Evolutionary conservation across 2,113 vertebrate genomes (phyloP).

Genomic region (Chiloscyllium plagiosum): DNA sequence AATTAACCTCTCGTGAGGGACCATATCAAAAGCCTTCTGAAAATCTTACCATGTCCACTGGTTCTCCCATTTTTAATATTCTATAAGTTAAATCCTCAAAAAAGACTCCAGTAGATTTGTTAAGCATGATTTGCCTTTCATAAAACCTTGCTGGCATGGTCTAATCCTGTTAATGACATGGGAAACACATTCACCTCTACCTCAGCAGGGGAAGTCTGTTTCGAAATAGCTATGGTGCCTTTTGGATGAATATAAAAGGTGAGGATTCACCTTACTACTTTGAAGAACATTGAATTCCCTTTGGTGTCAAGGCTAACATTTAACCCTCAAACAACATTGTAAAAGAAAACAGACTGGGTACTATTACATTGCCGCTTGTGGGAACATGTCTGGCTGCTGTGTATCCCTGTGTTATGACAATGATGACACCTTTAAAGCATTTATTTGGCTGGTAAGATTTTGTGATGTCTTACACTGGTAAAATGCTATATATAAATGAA

Average conservation of each 20-base stretch:
- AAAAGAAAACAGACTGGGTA: background rate
- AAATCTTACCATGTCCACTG: too few relatives aligned
- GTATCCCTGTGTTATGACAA: background rate
- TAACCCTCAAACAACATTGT: background rate
- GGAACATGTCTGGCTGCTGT: background rate
- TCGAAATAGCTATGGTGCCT: background rate
- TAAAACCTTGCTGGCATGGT: too few relatives aligned
- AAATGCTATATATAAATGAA: background rate
- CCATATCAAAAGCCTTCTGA: too few relatives aligned
- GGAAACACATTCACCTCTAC: too few relatives aligned
- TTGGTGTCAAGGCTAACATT: background rate
- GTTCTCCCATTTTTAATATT: too few relatives aligned
- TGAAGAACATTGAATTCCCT: background rate
- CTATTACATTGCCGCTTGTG: background rate
- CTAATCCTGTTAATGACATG: background rate
- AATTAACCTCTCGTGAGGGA: too few relatives aligned
- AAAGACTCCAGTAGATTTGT: too few relatives aligned
- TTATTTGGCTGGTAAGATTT: background rate
- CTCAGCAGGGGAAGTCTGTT: background rate
- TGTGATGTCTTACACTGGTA: background rate
- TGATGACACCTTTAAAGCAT: background rate
- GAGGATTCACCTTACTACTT: background rate
- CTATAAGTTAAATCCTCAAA: too few relatives aligned
- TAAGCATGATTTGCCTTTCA: too few relatives aligned
- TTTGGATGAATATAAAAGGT: background rate